Evolutionary conservation across 30 jellyfish, hydroid and myxozoan species (phyloP).

Genomic region (Hydra vulgaris): DNA sequence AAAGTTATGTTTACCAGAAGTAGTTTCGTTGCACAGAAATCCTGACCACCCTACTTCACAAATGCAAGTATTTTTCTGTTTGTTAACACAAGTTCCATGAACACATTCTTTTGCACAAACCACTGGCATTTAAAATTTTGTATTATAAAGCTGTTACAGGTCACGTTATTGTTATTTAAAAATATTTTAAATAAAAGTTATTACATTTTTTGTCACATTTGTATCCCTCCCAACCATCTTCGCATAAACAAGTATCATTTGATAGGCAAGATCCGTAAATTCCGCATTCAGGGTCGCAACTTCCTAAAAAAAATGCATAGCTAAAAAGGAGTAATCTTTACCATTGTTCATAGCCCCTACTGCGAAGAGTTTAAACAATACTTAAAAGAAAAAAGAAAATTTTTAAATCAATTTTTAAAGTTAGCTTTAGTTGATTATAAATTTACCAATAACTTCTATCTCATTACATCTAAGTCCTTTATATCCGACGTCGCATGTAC

Average conservation of each 20-base stretch:
- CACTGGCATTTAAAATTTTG: too few relatives aligned
- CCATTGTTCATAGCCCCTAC: not conserved
- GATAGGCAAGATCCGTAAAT: constrained; percentile 52
- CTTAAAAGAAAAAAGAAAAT: too few relatives aligned
- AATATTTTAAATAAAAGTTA: too few relatives aligned
- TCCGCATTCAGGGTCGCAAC: constrained; percentile 90
- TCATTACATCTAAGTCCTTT: constrained; percentile 62
- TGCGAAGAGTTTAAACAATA: too few relatives aligned
- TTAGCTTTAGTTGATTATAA: too few relatives aligned
- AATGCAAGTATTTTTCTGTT: constrained; percentile 45
- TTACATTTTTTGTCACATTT: constrained; percentile 46
- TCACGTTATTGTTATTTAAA: too few relatives aligned
- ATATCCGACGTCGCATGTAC: constrained; percentile 82
- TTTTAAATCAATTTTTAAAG: too few relatives aligned
- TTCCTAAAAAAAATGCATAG: constrained; percentile 23
- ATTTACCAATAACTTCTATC: constrained; percentile 8
- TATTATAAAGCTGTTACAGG: too few relatives aligned
- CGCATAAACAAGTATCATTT: constrained; percentile 81
- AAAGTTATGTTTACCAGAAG: too few relatives aligned
- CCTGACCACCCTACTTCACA: constrained; percentile 91
- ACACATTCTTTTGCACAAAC: constrained; percentile 61
- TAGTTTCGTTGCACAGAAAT: constrained; percentile 50
- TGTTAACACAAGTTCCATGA: constrained; percentile 60
- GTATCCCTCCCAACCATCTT: constrained; percentile 75
- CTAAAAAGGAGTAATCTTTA: not conserved